phyloP scores from a whole-genome alignment of 2,113 vertebrate species.

The Daphoenositta chrysoptera region DNA sequence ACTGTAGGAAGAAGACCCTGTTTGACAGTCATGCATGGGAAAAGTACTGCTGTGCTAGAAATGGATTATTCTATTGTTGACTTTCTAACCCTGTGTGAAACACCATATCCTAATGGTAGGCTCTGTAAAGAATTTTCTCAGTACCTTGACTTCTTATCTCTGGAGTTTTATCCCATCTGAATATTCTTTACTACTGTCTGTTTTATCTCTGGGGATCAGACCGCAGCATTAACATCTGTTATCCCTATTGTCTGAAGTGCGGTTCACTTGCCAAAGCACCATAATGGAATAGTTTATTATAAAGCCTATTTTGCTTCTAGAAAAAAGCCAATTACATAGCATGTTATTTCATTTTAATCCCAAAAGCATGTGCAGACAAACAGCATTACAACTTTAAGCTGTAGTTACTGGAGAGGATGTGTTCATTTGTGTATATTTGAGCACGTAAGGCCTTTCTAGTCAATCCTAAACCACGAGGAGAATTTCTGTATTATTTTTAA shows the following conservation, averaged over 20 bases:
- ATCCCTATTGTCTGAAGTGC: neutral
- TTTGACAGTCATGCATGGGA: slow-evolving; percentile 98
- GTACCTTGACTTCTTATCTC: neutral
- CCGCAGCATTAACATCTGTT: neutral
- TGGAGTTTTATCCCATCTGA: neutral
- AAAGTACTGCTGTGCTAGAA: slow-evolving; percentile 96
- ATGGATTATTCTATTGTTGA: slow-evolving; percentile 99
- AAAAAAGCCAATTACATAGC: neutral
- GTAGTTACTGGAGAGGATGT: neutral
- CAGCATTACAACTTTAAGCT: neutral
- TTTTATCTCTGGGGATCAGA: neutral
- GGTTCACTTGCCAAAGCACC: neutral
- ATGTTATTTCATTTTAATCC: neutral
- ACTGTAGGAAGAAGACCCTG: slow-evolving; percentile 95
- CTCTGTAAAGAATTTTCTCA: neutral
- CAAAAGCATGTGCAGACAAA: neutral
- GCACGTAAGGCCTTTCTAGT: neutral
- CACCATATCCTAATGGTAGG: slow-evolving; percentile 94
- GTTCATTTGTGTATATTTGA: neutral
- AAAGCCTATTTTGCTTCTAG: neutral
- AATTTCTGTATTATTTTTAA: neutral
- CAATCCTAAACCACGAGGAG: neutral
- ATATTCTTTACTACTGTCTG: neutral
- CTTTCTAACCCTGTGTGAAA: slow-evolving; percentile 98
- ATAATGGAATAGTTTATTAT: neutral